Percentiles rank a stretch among this genome's conserved stretches.
Conservation (phyloP, 1,140 invertebrate genomes). For the Drosophila bifasciata region DNA sequence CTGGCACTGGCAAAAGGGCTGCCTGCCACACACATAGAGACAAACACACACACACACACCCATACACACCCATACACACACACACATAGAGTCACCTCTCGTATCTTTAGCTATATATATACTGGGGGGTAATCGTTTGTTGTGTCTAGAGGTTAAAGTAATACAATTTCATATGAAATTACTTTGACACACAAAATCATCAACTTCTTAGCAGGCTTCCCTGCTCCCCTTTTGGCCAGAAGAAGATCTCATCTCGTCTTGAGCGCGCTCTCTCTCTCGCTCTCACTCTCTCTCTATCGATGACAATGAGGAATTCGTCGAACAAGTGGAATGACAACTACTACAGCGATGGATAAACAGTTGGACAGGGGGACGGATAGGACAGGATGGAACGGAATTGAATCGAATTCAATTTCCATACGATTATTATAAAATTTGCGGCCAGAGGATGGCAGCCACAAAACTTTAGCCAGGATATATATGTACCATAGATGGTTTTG, state of each 20-base stretch:
- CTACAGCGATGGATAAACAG: too few species aligned
- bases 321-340: constrained; percentile 6
- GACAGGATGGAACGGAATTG: constrained; percentile 3
- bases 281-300: too few species aligned
- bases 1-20: constrained; percentile 19
- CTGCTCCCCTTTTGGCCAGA: too few species aligned
- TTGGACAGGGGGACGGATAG: constrained; percentile 6
- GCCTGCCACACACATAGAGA: neutral
- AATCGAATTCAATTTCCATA: constrained; percentile 74
- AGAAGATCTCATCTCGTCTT: too few species aligned
- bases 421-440: constrained; percentile 59
- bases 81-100: too few species aligned
- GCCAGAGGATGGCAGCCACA: constrained; percentile 43
- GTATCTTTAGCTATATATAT: too few species aligned
- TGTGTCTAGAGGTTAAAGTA: constrained; percentile 60
- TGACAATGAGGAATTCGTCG: neutral
- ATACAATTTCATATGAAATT: constrained; percentile 72
- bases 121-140: constrained; percentile 67
- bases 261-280: too few species aligned
- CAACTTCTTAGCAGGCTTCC: too few species aligned
- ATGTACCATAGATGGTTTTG: neutral
- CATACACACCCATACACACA: constrained; percentile 5
- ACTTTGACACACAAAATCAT: constrained; percentile 53
- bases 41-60: too few species aligned
- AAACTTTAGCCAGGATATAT: constrained; percentile 23